Conservation (phyloP, 2,888 invertebrate genomes). For the Yponomeuta evonymella region DNA sequence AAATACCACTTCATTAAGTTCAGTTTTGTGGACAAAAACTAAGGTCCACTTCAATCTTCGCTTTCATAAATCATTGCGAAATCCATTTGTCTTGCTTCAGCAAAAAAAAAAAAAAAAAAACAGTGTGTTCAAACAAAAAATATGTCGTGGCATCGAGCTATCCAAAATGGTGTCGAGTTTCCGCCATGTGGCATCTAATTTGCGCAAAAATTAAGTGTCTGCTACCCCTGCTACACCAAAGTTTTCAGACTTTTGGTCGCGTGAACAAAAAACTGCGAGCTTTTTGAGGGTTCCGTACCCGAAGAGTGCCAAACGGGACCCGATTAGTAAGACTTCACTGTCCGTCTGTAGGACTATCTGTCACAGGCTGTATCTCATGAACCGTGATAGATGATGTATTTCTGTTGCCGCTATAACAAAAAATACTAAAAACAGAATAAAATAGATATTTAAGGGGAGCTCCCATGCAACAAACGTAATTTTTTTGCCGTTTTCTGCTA, state of each 20-base stretch:
- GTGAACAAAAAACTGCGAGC: neutral
- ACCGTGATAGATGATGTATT: no score
- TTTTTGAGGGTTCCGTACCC: neutral
- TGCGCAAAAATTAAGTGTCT: neutral
- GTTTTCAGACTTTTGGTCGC: neutral
- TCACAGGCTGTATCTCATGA: no score
- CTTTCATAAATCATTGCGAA: slow-evolving; percentile 44
- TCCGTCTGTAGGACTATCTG: no score
- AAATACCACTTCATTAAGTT: neutral
- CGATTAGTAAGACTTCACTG: no score
- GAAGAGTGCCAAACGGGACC: no score
- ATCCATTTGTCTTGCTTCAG: slow-evolving; percentile 37
- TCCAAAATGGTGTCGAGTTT: slow-evolving; percentile 40
- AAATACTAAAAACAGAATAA: no score
- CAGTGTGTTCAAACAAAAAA: slow-evolving; percentile 31
- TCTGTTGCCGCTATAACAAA: no score
- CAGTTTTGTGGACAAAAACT: neutral
- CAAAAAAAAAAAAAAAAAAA: slow-evolving; percentile 24
- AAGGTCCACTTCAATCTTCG: slow-evolving; percentile 30
- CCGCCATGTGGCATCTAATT: slow-evolving; percentile 41
- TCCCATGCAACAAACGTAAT: no score
- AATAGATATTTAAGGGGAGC: no score
- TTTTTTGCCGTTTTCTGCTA: no score
- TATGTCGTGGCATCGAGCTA: slow-evolving; percentile 32
- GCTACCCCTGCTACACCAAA: neutral